Evolutionary conservation across 2,113 vertebrate species (phyloP).

Genomic region (rabbit (Oryctolagus cuniculus)): DNA sequence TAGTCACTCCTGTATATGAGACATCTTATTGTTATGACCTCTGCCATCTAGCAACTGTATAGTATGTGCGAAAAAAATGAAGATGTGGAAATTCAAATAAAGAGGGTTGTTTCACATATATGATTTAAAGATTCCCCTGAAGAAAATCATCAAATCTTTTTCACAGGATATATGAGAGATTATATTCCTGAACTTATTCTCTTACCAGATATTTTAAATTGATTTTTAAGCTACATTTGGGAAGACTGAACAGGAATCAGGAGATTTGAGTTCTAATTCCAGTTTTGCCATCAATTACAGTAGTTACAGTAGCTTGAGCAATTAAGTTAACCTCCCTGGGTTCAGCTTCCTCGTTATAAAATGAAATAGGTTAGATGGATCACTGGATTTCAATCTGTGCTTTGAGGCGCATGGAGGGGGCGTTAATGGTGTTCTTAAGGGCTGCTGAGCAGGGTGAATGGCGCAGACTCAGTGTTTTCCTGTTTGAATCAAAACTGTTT

Average conservation of each 20-base stretch:
- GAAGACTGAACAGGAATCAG: background rate
- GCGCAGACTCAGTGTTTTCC: background rate
- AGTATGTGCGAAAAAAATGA: background rate
- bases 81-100: background rate
- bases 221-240: background rate
- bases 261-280: constrained; percentile 9
- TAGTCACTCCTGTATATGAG: background rate
- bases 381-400: background rate
- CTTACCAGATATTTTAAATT: background rate
- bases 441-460: background rate
- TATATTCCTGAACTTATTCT: background rate
- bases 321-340: background rate
- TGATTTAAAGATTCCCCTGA: background rate
- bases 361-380: background rate
- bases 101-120: rapidly evolving
- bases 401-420: background rate
- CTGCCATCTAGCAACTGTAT: background rate
- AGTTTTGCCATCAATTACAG: background rate
- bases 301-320: background rate
- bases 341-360: constrained; percentile 17
- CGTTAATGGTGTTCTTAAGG: too few species aligned
- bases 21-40: background rate
- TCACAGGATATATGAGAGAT: background rate
- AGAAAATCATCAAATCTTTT: background rate
- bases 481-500: background rate